phyloP scores from a whole-genome alignment of 2,113 vertebrate genomes.

The Nibea albiflora region DNA sequence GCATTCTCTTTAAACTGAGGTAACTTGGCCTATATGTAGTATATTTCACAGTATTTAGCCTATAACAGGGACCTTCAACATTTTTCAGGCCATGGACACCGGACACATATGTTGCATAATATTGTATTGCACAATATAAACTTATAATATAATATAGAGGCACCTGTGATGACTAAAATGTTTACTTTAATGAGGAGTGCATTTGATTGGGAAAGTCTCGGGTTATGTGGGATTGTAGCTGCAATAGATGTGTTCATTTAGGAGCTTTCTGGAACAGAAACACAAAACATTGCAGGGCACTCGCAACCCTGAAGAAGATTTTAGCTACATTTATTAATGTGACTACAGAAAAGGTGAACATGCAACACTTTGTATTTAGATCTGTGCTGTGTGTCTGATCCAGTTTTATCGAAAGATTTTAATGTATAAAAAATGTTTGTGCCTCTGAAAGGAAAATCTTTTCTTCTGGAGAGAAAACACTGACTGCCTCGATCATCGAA shows the following conservation, averaged over 20 bases:
- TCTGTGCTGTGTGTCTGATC: not conserved
- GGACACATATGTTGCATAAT: no score
- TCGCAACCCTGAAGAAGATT: not conserved
- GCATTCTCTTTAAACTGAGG: no score
- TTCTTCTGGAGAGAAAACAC: not conserved
- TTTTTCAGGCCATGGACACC: no score
- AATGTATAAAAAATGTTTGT: no score
- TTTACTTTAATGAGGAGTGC: not conserved
- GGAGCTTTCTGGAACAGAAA: not conserved
- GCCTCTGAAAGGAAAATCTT: not conserved
- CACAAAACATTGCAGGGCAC: not conserved
- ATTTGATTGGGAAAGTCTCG: not conserved
- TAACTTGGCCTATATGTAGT: no score
- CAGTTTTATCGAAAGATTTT: slow-evolving; percentile 8
- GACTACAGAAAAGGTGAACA: not conserved
- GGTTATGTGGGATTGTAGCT: not conserved
- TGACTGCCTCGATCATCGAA: not conserved
- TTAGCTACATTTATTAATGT: not conserved
- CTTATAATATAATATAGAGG: no score
- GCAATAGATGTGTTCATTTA: not conserved
- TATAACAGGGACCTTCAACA: no score
- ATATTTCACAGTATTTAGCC: no score
- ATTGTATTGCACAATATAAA: no score
- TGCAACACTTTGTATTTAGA: not conserved
- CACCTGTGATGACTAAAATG: not conserved